Base-by-base conservation (phyloP, 2,113 vertebrate genomes). In the Eudyptes chrysolophus region DNA sequence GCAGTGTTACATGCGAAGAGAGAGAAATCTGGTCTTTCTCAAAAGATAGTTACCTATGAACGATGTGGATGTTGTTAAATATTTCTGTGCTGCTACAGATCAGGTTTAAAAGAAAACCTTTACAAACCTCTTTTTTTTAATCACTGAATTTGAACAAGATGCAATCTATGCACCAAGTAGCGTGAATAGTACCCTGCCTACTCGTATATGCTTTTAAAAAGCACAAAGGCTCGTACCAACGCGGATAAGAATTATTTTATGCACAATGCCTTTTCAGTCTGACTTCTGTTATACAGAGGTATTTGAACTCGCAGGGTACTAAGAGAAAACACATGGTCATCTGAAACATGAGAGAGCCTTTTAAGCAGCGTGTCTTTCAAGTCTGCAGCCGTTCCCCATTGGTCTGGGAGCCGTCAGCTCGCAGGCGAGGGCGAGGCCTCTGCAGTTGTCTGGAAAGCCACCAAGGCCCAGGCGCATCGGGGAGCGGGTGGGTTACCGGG, bases 291-390 rank as follows among this genome's bases (percentile, higher is more conserved):
- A 97, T 95, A 84, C 82, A 86, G 94, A 96, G 97, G 96, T 96
- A 97, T 97, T 97, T 97, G 97, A 97, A 97, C 96, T 97, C 11
- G 6, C 92, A 95, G 93, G 93, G 87, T 95, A 94, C 93, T 97
- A 97, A 97, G 93, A 96, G 97, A 96, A 97, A 97, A 97, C 97
- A 97, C 93, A 97, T 97, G 97, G 95, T 95, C 92, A 97, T 87
- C 71, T 97, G 97, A 97, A 97, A 97, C 95, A 93, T 96, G 96
- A 97, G 97, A 96, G 94, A 77, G 92, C 89, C 95, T 97, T 97
- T 97, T 90, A 96, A 96, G 97, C 95, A 94, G 87, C 13, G 2
- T 90, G 90, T 96, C 96, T 97, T 97, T 97, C 93, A 96, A 97
- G 94, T 96, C 78, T 64, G 93, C 92, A 97, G 87, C 95, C 94